Evolutionary conservation across 2,797 vertebrate genomes (phyloP).

Genomic region (Setipinna tenuifilis): DNA sequence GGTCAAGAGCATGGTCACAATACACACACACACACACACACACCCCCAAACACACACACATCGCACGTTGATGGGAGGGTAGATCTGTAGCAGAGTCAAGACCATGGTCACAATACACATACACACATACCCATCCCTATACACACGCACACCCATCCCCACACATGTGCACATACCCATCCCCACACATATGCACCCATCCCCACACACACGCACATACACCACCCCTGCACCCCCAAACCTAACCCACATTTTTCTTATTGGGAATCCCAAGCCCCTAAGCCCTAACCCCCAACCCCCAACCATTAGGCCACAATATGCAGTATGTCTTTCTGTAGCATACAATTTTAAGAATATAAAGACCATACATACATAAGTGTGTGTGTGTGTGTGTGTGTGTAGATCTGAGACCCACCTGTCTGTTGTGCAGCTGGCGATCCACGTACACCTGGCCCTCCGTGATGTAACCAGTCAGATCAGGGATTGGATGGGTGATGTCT

Average conservation of each 20-base stretch:
- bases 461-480: constrained; percentile 85
- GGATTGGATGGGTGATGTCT: constrained; percentile 86
- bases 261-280: no score
- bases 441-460: constrained; percentile 85
- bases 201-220: background rate
- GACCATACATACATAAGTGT: no score
- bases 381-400: no score
- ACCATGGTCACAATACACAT: background rate
- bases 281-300: no score
- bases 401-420: constrained; percentile 72
- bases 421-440: constrained; percentile 83
- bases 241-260: no score
- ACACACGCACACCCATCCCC: no score
- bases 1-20: background rate
- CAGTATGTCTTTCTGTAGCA: no score
- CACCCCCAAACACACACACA: background rate
- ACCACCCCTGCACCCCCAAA: no score
- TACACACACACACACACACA: background rate
- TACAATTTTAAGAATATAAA: no score
- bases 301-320: no score
- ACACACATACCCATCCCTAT: background rate
- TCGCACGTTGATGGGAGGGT: constrained; percentile 82
- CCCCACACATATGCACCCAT: no score
- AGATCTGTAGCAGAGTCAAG: constrained; percentile 76
- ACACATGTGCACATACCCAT: no score